phyloP scores from a whole-genome alignment of 2,888 invertebrate genomes.

The Hypomecis punctinalis region DNA sequence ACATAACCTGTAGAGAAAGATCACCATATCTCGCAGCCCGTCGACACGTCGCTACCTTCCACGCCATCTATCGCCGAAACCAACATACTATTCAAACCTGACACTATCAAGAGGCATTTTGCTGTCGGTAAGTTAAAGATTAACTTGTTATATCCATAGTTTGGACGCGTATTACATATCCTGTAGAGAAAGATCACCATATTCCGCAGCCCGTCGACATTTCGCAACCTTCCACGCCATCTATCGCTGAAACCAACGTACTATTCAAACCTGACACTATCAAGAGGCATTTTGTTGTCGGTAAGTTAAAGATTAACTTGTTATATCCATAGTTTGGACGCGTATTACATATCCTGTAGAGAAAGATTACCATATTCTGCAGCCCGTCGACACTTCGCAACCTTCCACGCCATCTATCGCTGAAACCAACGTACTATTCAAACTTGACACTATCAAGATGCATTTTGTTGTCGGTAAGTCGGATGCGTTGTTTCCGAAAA shows the following conservation, averaged over 20 bases:
- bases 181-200: no score
- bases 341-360: no score
- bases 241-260: constrained; percentile 68
- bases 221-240: constrained; percentile 48
- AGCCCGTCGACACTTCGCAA: constrained; percentile 62
- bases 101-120: constrained; percentile 93
- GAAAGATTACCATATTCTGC: no score
- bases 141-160: no score
- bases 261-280: constrained; percentile 93
- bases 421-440: constrained; percentile 86
- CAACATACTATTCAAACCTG: constrained; percentile 90
- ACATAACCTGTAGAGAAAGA: no score
- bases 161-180: no score
- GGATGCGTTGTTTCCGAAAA: no score
- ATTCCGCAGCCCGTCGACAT: constrained; percentile 84
- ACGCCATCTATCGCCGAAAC: constrained; percentile 55
- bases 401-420: constrained; percentile 51
- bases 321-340: no score
- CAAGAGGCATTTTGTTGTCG: constrained; percentile 91
- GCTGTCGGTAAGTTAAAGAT: constrained; percentile 80
- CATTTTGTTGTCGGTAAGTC: constrained; percentile 89
- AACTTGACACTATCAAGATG: constrained; percentile 92
- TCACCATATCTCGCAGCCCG: constrained; percentile 78
- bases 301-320: constrained; percentile 49
- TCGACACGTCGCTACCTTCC: constrained; percentile 51